These are phyloP conservation scores for Meteorus colon DNA, from an alignment of 2,888 invertebrate genomes.

Conservation along the genomic window DNA sequence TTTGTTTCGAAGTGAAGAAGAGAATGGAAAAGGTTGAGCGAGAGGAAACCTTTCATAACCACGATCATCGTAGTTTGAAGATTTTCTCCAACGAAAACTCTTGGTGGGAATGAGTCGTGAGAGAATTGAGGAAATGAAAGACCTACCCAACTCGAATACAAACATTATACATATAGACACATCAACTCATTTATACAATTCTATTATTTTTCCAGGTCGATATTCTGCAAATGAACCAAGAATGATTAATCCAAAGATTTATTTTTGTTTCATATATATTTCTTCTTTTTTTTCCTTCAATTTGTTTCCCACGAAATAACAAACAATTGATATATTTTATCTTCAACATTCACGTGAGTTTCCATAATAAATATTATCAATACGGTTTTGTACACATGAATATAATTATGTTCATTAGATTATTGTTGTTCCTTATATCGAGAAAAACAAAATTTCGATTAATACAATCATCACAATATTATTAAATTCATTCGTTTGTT, in stretches of 20 bases:
- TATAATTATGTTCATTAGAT: slow-evolving; percentile 5
- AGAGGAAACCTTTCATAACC: slow-evolving; percentile 49
- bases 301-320: background rate
- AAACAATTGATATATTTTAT: background rate
- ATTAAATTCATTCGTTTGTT: background rate
- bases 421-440: background rate
- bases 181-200: background rate
- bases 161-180: slow-evolving; percentile 15
- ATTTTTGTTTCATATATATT: background rate
- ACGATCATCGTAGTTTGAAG: slow-evolving; percentile 47
- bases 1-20: slow-evolving; percentile 27
- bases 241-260: slow-evolving; percentile 1
- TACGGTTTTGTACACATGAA: slow-evolving; percentile 10
- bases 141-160: slow-evolving; percentile 30
- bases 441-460: background rate
- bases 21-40: slow-evolving; percentile 13
- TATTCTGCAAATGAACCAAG: background rate
- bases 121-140: slow-evolving; percentile 34
- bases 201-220: background rate
- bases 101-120: slow-evolving; percentile 31
- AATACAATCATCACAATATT: background rate
- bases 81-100: slow-evolving; percentile 34
- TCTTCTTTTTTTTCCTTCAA: background rate
- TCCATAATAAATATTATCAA: background rate
- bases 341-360: background rate